Conservation (phyloP, 1,140 invertebrate genomes). For the Adoxophyes honmai region DNA sequence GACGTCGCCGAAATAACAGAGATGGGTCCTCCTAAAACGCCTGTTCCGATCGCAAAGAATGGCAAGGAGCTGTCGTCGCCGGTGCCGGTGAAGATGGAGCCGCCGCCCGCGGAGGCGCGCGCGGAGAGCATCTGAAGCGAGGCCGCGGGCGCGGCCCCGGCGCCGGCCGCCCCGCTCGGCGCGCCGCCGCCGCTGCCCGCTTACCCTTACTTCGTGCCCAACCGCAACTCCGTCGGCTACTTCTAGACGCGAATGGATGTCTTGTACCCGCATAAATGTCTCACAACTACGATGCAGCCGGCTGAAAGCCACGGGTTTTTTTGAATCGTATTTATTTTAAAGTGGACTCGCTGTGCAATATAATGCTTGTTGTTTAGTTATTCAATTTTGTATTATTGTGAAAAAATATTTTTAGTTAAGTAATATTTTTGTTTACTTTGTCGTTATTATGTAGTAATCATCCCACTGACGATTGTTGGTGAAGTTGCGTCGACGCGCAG, state of each 20-base stretch:
- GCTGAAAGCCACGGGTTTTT: constrained; percentile 44
- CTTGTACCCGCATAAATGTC: background rate
- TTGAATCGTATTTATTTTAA: constrained; percentile 55
- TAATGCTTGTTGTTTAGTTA: constrained; percentile 70
- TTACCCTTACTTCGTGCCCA: constrained; percentile 65
- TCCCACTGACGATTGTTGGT: constrained; percentile 46
- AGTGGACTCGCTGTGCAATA: constrained; percentile 72
- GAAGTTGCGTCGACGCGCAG: constrained; percentile 29
- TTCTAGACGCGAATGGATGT: constrained; percentile 31
- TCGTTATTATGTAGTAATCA: constrained; percentile 40
- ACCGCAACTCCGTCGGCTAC: constrained; percentile 63
- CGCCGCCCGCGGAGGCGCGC: constrained; percentile 46
- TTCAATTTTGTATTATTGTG: constrained; percentile 56
- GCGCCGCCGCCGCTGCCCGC: constrained; percentile 61
- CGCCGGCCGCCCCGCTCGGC: constrained; percentile 33
- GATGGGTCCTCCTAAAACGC: constrained; percentile 66
- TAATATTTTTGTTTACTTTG: constrained; percentile 50
- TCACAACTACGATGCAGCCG: constrained; percentile 7
- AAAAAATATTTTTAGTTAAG: constrained; percentile 59
- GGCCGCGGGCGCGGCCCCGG: constrained; percentile 59
- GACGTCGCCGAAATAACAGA: constrained; percentile 53
- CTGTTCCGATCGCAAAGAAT: constrained; percentile 47
- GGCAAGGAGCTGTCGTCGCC: constrained; percentile 57
- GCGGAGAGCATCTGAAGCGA: constrained; percentile 69
- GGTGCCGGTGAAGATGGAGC: constrained; percentile 62